These are phyloP conservation scores for Xiphorhynchus elegans DNA, from an alignment of 2,113 vertebrate species.

Conservation along the genomic window DNA sequence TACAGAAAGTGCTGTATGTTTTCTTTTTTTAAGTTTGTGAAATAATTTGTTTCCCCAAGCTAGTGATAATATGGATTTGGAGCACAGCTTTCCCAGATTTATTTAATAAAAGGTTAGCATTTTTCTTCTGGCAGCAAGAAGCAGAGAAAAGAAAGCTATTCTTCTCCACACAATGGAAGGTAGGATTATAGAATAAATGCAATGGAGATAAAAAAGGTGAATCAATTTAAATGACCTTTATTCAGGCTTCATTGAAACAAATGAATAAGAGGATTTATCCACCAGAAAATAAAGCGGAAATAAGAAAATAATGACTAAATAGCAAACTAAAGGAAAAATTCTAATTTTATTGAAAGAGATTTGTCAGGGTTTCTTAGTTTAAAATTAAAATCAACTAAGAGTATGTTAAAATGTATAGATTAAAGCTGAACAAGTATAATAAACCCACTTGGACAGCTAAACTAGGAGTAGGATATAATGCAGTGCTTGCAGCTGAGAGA, in stretches of 20 bases:
- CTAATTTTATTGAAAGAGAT: slow-evolving; percentile 43
- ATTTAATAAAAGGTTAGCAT: slow-evolving; percentile 71
- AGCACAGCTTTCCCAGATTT: slow-evolving; percentile 40
- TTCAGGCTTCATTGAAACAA: slow-evolving; percentile 70
- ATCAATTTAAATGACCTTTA: slow-evolving; percentile 74
- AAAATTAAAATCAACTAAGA: slow-evolving; percentile 51
- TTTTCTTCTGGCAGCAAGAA: slow-evolving; percentile 51
- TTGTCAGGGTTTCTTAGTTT: slow-evolving; percentile 48
- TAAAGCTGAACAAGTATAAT: slow-evolving; percentile 53
- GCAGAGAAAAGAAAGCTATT: slow-evolving; percentile 44
- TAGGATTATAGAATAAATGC: slow-evolving; percentile 64
- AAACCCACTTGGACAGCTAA: slow-evolving; percentile 8
- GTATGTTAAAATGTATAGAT: slow-evolving; percentile 35
- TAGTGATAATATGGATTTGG: slow-evolving; percentile 58
- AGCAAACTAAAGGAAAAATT: slow-evolving; percentile 53
- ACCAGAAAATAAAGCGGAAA: slow-evolving; percentile 55
- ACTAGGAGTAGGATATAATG: not conserved
- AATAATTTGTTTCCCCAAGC: slow-evolving; percentile 42
- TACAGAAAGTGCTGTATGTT: not conserved
- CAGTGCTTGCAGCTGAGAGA: slow-evolving; percentile 30
- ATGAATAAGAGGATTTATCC: slow-evolving; percentile 73
- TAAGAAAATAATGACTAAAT: slow-evolving; percentile 59
- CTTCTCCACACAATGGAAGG: slow-evolving; percentile 50
- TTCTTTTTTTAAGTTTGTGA: slow-evolving; percentile 17
- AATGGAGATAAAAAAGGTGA: slow-evolving; percentile 67